Conservation (phyloP, 2,888 invertebrate species). For the Gnatocerus cornutus region DNA sequence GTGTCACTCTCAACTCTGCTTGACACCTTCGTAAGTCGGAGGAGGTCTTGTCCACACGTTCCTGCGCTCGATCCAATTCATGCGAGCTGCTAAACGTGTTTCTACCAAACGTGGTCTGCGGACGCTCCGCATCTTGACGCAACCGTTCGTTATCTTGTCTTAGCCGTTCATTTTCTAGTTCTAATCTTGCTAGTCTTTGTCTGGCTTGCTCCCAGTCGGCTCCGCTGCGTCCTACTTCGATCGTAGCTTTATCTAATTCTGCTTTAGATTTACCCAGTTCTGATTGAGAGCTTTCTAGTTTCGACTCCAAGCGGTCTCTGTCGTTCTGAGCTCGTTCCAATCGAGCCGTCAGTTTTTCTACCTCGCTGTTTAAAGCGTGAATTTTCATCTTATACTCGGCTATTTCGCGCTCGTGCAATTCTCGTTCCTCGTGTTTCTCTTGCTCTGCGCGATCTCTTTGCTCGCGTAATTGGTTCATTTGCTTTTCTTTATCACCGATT, state of each 20-base stretch:
- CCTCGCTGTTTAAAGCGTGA: conserved; percentile 92
- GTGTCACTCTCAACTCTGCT: conserved; percentile 92
- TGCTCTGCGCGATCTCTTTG: conserved; percentile 96
- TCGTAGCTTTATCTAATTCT: conserved; percentile 92
- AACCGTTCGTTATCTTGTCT: conserved; percentile 84
- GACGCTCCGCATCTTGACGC: conserved; percentile 53
- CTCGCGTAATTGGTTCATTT: conserved; percentile 94
- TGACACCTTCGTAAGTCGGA: conserved; percentile 90
- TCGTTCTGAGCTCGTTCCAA: conserved; percentile 92
- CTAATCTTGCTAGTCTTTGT: conserved; percentile 87
- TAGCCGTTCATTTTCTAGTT: conserved; percentile 92
- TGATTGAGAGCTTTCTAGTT: conserved; percentile 93
- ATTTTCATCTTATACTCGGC: conserved; percentile 97
- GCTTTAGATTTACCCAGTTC: conserved; percentile 96
- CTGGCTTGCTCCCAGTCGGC: conserved; percentile 92
- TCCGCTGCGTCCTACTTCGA: conserved; percentile 90
- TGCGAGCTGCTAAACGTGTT: conserved; percentile 81
- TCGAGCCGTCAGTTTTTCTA: conserved; percentile 89
- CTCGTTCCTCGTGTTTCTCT: conserved; percentile 96
- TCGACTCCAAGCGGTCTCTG: conserved; percentile 92
- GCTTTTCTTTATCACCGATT: conserved; percentile 97
- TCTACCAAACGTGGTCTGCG: conserved; percentile 83
- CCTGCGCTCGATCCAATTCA: conserved; percentile 87
- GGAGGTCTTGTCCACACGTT: conserved; percentile 89
- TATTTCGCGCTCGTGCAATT: conserved; percentile 92